A percentile compares a stretch with the other conserved stretches of the same genome.
phyloP scores from a whole-genome alignment of 2,113 vertebrate genomes.

The Poicephalus gulielmi region DNA sequence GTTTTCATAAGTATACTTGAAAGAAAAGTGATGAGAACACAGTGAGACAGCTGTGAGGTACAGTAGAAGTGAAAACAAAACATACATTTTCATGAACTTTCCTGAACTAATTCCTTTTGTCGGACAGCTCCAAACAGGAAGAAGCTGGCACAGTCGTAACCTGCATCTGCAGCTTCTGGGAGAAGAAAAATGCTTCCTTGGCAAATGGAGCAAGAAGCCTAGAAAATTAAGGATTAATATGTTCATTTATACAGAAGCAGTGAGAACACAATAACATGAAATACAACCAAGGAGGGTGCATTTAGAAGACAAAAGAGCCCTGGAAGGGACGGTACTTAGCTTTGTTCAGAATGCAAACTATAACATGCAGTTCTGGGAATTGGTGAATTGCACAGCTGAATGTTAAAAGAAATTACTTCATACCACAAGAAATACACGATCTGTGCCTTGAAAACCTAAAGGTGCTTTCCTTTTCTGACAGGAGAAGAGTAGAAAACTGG shows the following conservation, averaged over 20 bases:
- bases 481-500: neutral
- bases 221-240: conserved; percentile 67
- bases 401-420: conserved; percentile 26
- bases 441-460: conserved; percentile 22
- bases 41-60: neutral
- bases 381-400: conserved; percentile 25
- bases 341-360: conserved; percentile 35
- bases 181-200: conserved; percentile 31
- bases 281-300: conserved; percentile 14
- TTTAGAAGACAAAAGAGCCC: conserved; percentile 53
- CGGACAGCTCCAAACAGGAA: conserved; percentile 20
- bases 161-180: conserved; percentile 42
- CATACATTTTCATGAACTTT: conserved; percentile 12
- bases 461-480: neutral
- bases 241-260: conserved; percentile 58
- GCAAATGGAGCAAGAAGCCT: conserved; percentile 36
- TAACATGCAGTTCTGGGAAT: conserved; percentile 39
- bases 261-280: conserved; percentile 31
- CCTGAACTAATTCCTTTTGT: conserved; percentile 14
- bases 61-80: neutral
- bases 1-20: neutral
- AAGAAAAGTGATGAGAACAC: neutral
- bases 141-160: conserved; percentile 6
- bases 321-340: conserved; percentile 37
- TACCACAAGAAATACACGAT: conserved; percentile 6